These are phyloP conservation scores for Nomada ruficornis DNA, from an alignment of 2,888 invertebrate genomes.

Conservation along the genomic window DNA sequence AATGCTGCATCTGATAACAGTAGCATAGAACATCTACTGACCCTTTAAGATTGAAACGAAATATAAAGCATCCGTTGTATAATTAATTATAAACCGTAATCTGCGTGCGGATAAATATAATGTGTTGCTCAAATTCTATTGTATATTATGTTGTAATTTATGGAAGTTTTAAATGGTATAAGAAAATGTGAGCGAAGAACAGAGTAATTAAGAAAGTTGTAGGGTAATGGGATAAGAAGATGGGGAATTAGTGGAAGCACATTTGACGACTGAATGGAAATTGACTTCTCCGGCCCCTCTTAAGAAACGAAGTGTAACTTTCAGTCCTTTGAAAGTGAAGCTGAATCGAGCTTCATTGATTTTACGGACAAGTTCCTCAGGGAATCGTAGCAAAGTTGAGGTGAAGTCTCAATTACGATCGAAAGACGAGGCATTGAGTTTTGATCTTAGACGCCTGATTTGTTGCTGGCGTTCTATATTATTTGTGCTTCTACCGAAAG, in stretches of 20 bases:
- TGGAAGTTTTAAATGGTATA: neutral
- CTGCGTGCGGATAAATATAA: neutral
- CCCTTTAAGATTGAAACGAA: too few species aligned
- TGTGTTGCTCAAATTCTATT: neutral
- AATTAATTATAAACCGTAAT: too few species aligned
- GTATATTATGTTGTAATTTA: neutral
- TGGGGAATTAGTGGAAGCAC: conserved; percentile 3
- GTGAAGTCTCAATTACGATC: conserved; percentile 17
- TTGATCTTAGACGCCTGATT: conserved; percentile 7
- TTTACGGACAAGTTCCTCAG: conserved; percentile 8
- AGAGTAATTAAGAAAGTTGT: conserved; percentile 19
- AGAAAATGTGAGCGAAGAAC: neutral
- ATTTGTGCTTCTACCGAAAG: too few species aligned
- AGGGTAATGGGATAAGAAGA: neutral
- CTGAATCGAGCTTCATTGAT: conserved; percentile 23
- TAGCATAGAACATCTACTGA: too few species aligned
- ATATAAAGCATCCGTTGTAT: too few species aligned
- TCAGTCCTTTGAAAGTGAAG: conserved; percentile 5
- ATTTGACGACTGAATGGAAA: conserved; percentile 1
- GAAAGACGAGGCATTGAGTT: neutral
- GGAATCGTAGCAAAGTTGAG: neutral
- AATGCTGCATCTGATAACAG: too few species aligned
- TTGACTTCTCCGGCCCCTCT: neutral
- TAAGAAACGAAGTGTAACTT: conserved; percentile 2
- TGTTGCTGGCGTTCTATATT: neutral